phyloP scores from a whole-genome alignment of 2,888 invertebrate genomes.

The Epinotia ramella region DNA sequence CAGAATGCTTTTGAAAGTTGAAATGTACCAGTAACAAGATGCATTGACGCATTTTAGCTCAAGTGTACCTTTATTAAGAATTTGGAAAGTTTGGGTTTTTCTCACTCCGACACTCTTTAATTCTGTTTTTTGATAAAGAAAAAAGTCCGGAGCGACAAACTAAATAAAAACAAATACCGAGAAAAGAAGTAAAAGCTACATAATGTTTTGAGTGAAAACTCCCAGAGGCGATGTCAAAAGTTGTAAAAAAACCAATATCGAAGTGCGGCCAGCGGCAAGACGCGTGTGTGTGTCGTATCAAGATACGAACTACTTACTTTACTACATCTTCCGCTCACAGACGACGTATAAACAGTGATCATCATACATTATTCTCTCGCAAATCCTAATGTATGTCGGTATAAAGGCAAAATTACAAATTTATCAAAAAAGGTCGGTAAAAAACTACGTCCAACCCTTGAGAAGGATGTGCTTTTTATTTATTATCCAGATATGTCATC shows the following conservation, averaged over 20 bases:
- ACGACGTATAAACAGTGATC: conserved; percentile 1
- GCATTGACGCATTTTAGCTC: too few species aligned
- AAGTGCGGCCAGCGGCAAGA: background rate
- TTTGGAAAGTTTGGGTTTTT: too few species aligned
- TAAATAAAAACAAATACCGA: too few species aligned
- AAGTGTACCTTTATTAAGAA: too few species aligned
- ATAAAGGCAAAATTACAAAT: conserved; percentile 26
- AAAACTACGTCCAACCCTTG: background rate
- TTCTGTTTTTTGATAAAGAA: too few species aligned
- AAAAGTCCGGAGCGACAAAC: too few species aligned
- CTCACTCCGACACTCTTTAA: too few species aligned
- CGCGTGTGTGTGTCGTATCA: too few species aligned
- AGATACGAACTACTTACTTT: background rate
- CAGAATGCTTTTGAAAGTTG: too few species aligned
- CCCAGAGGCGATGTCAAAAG: background rate
- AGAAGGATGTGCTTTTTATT: background rate
- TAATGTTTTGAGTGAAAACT: too few species aligned
- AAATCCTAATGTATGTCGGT: conserved; percentile 5
- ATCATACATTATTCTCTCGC: background rate
- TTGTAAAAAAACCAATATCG: background rate
- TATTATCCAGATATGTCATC: background rate
- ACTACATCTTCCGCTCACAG: background rate
- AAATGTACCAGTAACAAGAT: too few species aligned
- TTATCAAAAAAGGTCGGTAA: conserved; percentile 7
- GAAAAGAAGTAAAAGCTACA: too few species aligned